Percentiles rank a stretch among this genome's conserved stretches.
Evolutionary conservation across 1,140 invertebrate genomes (phyloP).

Genomic region (Wiebesia pumilae): DNA sequence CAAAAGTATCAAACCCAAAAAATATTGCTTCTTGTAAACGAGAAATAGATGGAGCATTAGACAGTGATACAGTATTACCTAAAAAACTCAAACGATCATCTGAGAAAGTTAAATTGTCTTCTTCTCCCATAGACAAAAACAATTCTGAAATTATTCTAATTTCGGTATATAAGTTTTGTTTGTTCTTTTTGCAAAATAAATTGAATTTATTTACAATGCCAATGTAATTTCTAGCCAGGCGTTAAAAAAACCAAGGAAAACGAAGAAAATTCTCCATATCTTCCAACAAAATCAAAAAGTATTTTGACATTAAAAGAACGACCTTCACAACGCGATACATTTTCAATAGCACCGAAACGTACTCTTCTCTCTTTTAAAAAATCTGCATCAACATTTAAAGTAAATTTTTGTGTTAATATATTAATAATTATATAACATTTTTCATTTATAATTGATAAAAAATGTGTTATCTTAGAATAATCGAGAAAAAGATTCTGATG

Average conservation of each 20-base stretch:
- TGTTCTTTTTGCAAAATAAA: not conserved
- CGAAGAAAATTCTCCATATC: slow-evolving; percentile 54
- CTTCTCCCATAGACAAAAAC: not conserved
- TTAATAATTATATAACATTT: not conserved
- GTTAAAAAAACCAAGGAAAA: slow-evolving; percentile 47
- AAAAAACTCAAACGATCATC: not conserved
- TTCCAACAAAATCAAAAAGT: slow-evolving; percentile 55
- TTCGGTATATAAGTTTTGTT: slow-evolving; percentile 13
- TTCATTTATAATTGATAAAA: not conserved
- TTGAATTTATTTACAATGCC: not conserved
- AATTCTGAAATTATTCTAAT: slow-evolving; percentile 25
- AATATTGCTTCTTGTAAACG: slow-evolving; percentile 34
- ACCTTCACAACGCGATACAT: not conserved
- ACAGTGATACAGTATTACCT: slow-evolving; percentile 2
- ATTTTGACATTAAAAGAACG: slow-evolving; percentile 44
- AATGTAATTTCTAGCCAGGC: slow-evolving; percentile 26
- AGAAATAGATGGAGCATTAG: not conserved
- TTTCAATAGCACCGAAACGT: not conserved
- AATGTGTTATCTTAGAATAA: slow-evolving; percentile 3
- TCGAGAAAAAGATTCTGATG: slow-evolving; percentile 16
- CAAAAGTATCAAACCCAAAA: not conserved
- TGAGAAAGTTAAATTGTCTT: not conserved
- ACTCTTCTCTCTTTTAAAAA: slow-evolving; percentile 30
- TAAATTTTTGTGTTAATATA: slow-evolving; percentile 11
- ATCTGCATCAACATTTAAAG: not conserved